Conservation (phyloP, 2,797 vertebrate species). For the Myotis findleyi region DNA sequence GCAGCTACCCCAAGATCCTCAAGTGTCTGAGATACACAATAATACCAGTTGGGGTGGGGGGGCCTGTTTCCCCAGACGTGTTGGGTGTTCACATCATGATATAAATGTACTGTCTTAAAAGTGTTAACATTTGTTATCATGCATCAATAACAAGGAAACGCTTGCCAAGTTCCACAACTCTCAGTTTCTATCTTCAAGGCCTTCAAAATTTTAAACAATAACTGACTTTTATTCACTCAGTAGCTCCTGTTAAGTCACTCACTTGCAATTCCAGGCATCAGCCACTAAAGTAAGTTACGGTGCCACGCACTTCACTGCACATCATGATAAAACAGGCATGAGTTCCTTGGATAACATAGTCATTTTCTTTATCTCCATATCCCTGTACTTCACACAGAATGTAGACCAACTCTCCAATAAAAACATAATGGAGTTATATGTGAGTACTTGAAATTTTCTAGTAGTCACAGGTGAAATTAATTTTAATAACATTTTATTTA, state of each 20-base stretch:
- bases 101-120: conserved; percentile 4
- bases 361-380: not conserved
- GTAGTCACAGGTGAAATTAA: not conserved
- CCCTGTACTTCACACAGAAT: not conserved
- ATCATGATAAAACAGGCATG: not conserved
- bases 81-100: not conserved
- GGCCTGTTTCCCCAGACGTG: not conserved
- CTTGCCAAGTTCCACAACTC: not conserved
- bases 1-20: not conserved
- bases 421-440: not conserved
- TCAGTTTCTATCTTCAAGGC: not conserved
- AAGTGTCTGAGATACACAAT: not conserved
- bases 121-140: conserved; percentile 30
- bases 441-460: conserved; percentile 9
- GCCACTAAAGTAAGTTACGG: not conserved
- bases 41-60: not conserved
- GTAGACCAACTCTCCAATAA: not conserved
- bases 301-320: not conserved
- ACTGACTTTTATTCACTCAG: not conserved
- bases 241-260: not conserved
- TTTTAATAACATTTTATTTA: conserved; percentile 40
- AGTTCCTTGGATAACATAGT: not conserved
- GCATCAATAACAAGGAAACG: not conserved
- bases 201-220: not conserved
- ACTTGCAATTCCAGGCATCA: not conserved